A percentile compares a stretch with the other conserved stretches of the same genome.
These are phyloP conservation scores for Bombus turneri DNA, from an alignment of 1,140 invertebrate species.

Conservation along the genomic window DNA sequence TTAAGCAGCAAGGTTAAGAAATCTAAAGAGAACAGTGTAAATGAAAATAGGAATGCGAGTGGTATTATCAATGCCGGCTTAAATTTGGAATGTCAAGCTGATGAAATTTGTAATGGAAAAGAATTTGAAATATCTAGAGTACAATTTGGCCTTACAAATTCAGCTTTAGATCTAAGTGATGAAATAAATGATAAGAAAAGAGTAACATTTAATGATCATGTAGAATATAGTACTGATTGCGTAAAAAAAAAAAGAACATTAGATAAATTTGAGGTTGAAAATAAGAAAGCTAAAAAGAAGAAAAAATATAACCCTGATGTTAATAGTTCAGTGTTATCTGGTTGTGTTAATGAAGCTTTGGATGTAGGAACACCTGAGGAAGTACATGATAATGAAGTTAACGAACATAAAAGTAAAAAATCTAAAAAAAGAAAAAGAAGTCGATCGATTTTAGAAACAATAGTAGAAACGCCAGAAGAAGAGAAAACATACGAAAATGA, in stretches of 20 bases:
- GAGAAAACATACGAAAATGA: slow-evolving; percentile 49
- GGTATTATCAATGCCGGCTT: slow-evolving; percentile 70
- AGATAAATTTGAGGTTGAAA: slow-evolving; percentile 78
- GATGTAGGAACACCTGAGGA: slow-evolving; percentile 65
- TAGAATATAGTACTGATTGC: slow-evolving; percentile 76
- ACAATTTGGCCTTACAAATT: slow-evolving; percentile 74
- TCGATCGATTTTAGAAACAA: slow-evolving; percentile 72
- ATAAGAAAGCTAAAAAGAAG: slow-evolving; percentile 71
- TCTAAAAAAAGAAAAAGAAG: slow-evolving; percentile 59
- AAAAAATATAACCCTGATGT: slow-evolving; percentile 42
- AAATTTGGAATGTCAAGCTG: slow-evolving; percentile 56
- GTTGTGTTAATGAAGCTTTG: slow-evolving; percentile 71
- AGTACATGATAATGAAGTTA: slow-evolving; percentile 72
- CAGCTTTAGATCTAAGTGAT: slow-evolving; percentile 76
- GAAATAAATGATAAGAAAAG: slow-evolving; percentile 73
- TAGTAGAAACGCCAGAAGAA: slow-evolving; percentile 72
- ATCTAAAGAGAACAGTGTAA: slow-evolving; percentile 24
- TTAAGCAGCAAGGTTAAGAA: slow-evolving; percentile 30
- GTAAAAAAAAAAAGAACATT: slow-evolving; percentile 71
- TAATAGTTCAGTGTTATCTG: not conserved
- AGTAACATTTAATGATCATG: slow-evolving; percentile 78
- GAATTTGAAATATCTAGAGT: slow-evolving; percentile 75
- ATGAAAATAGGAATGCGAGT: slow-evolving; percentile 25
- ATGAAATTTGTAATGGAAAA: slow-evolving; percentile 51
- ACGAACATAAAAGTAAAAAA: slow-evolving; percentile 69